Percentiles rank a stretch among this genome's conserved stretches.
phyloP scores from a whole-genome alignment of 2,113 vertebrate species.

The Cavia porcellus region DNA sequence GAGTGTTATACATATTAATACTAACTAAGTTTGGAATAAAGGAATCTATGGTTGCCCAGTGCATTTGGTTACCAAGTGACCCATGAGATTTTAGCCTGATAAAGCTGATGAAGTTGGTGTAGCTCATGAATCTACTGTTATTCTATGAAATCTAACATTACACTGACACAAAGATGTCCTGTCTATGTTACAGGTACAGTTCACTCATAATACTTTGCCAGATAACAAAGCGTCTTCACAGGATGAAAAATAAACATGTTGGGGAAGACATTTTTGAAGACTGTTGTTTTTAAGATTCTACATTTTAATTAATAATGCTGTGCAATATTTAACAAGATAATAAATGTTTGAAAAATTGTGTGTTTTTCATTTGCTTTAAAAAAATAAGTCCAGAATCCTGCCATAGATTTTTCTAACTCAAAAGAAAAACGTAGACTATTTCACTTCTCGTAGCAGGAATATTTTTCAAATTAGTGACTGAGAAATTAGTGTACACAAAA shows the following conservation, averaged over 20 bases:
- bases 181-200: background rate
- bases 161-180: background rate
- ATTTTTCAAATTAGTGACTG: background rate
- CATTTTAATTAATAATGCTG: background rate
- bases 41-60: background rate
- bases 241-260: background rate
- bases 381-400: background rate
- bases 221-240: background rate
- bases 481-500: background rate
- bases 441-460: background rate
- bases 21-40: background rate
- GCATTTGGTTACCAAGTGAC: background rate
- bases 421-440: background rate
- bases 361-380: background rate
- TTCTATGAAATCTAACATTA: background rate
- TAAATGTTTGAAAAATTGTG: background rate
- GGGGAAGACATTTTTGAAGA: background rate
- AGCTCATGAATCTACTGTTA: background rate
- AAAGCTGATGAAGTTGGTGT: background rate
- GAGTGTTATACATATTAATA: background rate
- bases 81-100: background rate
- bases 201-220: background rate
- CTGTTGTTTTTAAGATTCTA: background rate
- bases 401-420: background rate
- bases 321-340: slow-evolving; percentile 34